Percentiles rank a stretch among this genome's conserved stretches.
Conservation (phyloP, 2,888 invertebrate genomes). For the Pilophorus perplexus region DNA sequence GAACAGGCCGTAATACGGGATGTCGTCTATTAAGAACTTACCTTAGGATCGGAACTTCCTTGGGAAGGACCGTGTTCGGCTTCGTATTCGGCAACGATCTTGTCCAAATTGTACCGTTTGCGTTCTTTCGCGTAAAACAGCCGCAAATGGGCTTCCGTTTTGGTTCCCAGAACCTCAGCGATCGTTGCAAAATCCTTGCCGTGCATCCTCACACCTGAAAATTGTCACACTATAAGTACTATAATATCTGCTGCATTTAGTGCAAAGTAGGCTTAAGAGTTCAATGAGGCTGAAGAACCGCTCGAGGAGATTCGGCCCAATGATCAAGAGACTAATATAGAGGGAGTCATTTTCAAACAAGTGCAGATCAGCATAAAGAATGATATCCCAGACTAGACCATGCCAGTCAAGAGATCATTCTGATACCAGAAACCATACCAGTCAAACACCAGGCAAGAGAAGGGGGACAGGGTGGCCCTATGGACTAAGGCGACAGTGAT, state of each 20-base stretch:
- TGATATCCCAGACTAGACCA: no score
- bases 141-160: constrained; percentile 88
- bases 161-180: constrained; percentile 91
- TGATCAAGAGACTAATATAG: no score
- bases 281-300: background rate
- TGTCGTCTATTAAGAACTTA: background rate
- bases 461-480: no score
- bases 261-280: no score
- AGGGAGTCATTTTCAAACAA: no score
- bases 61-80: constrained; percentile 60
- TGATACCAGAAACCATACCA: no score
- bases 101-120: constrained; percentile 83
- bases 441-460: no score
- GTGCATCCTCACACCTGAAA: constrained; percentile 60
- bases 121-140: constrained; percentile 90
- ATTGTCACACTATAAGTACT: background rate
- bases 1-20: background rate
- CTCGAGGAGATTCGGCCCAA: no score
- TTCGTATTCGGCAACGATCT: constrained; percentile 80
- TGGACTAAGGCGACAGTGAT: no score
- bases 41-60: constrained; percentile 30
- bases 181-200: constrained; percentile 87
- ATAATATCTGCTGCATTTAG: background rate
- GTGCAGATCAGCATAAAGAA: no score
- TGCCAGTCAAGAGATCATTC: no score